Evolutionary conservation across 2,888 invertebrate genomes (phyloP).

Genomic region (Cyclophora albipunctata): DNA sequence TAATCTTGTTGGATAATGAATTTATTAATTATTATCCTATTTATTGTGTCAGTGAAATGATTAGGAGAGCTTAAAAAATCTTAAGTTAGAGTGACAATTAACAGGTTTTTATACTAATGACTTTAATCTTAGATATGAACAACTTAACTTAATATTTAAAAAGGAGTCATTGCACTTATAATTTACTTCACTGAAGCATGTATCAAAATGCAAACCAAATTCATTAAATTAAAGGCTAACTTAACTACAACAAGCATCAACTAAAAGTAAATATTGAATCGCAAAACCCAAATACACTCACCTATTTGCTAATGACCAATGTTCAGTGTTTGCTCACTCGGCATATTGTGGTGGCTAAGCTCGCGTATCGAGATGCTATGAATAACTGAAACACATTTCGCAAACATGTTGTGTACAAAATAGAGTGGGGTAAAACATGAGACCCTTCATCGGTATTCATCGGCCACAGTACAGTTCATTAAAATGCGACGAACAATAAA

Average conservation of each 20-base stretch:
- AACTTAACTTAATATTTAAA: no score
- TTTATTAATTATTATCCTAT: no score
- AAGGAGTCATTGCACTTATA: no score
- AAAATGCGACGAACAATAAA: conserved; percentile 68
- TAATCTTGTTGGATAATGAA: no score
- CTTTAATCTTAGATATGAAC: no score
- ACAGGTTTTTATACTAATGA: no score
- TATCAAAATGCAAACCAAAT: background rate
- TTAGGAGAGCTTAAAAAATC: no score
- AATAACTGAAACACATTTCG: conserved; percentile 24
- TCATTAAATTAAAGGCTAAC: background rate
- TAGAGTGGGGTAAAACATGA: conserved; percentile 27
- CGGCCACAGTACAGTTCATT: conserved; percentile 54
- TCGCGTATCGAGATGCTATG: conserved; percentile 11
- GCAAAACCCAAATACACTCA: conserved; percentile 5
- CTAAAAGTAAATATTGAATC: conserved; percentile 9
- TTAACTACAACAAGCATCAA: background rate
- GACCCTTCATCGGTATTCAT: conserved; percentile 61
- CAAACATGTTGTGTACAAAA: conserved; percentile 32
- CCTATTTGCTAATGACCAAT: conserved; percentile 17
- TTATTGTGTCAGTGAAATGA: no score
- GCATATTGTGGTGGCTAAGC: conserved; percentile 3
- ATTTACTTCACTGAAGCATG: no score
- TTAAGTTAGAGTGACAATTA: no score
- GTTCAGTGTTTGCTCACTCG: conserved; percentile 10